Evolutionary conservation across 1,140 invertebrate genomes (phyloP), one percentile per base, ranked within the genome.

Genomic region (Ostrea denselamellosa): DNA sequence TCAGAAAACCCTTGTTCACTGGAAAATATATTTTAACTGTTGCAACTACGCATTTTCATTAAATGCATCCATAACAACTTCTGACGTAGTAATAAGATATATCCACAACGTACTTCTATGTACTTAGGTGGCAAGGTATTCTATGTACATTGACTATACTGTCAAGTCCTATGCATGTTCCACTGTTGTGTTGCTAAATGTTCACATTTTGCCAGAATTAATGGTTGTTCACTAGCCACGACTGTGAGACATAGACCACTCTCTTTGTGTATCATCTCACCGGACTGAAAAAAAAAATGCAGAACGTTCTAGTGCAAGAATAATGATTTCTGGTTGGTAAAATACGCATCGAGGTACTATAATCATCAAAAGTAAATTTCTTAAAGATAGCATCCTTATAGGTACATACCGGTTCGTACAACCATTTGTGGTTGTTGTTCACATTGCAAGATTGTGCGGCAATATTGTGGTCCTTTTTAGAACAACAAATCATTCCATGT

Each of bases 261-360:
- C 17, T 77, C 28, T 2, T 14, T 25, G 28, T 77, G 68, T 77
- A 77, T 14, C 10, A 77, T 34, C 28, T 77, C 22, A 14, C 68
- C 68, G 8, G 68, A 77, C 68, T 77, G 28, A 77, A 77, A 71
- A 58, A 58, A 58, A 62, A n/a, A 71, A 22, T 71, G 10, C 68
- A 77, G 17, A 62, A 62, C 12, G 17, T 62, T 62, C 12, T 19
- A 7, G n/a, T 19, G 56, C 14, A 62, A 62, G 56, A 17, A 19
- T 19, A 7, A 62, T 19, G 56, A 62, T n/a, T 62, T 44, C 34
- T 44, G 34, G 34, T 44, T 44, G 34, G 34, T 44, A 44, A 44
- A 44, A 5, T 44, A 1, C 34, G 34, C 34, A 44, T 5, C 34
- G 34, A 44, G 34, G 34, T 44, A 44, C 34, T 44, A 44, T 44